Percentiles rank a stretch among this genome's conserved stretches.
Evolutionary conservation across 92 coral and sea anemone genomes (phyloP).

Genomic region (Parazoanthus swiftii): DNA sequence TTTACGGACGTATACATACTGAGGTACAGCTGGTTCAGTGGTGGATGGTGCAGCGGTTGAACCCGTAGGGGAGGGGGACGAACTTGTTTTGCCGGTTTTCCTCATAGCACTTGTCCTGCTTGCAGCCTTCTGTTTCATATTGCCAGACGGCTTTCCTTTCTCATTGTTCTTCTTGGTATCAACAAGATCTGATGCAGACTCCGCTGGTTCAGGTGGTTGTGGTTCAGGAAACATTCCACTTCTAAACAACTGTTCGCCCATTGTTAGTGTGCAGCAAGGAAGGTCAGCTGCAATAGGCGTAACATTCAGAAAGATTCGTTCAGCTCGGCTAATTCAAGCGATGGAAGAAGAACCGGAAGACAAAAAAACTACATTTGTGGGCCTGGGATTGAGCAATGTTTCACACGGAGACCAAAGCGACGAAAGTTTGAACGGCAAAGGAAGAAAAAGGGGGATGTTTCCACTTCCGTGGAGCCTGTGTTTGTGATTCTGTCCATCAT

Average conservation of each 20-base stretch:
- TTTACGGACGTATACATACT: not conserved
- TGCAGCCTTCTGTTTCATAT: constrained; percentile 8
- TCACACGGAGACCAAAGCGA: too few relatives aligned
- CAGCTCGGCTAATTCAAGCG: too few relatives aligned
- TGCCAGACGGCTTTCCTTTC: constrained; percentile 7
- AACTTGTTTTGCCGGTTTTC: constrained; percentile 25
- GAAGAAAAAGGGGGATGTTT: too few relatives aligned
- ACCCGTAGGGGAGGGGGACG: constrained; percentile 14
- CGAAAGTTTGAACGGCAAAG: too few relatives aligned
- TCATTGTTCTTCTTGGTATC: constrained; percentile 28
- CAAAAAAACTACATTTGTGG: too few relatives aligned
- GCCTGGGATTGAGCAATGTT: too few relatives aligned
- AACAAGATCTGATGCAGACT: not conserved
- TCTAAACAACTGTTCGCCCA: constrained; percentile 66
- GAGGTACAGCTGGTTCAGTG: constrained; percentile 20
- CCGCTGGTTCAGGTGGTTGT: constrained; percentile 25
- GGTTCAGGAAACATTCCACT: constrained; percentile 56
- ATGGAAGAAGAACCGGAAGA: too few relatives aligned
- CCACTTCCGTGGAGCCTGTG: too few relatives aligned
- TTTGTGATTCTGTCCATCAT: too few relatives aligned
- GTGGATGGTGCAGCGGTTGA: not conserved
- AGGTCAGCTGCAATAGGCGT: constrained; percentile 51
- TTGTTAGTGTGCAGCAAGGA: constrained; percentile 76
- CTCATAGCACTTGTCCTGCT: not conserved
- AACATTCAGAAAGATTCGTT: not conserved